phyloP scores from a whole-genome alignment of 92 coral and sea anemone species.

The Siderastrea siderea region DNA sequence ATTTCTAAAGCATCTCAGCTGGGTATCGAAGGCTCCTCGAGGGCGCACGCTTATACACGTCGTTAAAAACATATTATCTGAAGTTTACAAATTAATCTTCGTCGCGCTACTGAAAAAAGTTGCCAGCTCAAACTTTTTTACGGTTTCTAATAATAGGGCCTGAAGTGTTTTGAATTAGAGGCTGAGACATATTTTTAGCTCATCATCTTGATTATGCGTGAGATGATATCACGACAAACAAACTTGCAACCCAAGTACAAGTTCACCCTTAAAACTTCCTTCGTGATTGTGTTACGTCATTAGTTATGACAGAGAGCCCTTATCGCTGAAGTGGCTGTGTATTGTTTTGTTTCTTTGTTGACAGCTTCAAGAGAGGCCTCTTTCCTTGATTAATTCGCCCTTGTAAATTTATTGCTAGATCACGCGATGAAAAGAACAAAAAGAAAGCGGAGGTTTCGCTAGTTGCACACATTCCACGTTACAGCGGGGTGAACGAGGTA shows the following conservation, averaged over 20 bases:
- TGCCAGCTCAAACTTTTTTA: not conserved
- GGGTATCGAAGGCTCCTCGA: not conserved
- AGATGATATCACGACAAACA: not conserved
- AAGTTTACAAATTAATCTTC: not conserved
- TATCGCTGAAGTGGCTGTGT: not conserved
- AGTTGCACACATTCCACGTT: conserved; percentile 14
- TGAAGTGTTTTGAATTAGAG: not conserved
- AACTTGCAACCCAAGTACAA: not conserved
- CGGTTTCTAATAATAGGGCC: not conserved
- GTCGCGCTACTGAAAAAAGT: not conserved
- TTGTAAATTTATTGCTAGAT: not conserved
- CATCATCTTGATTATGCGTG: not conserved
- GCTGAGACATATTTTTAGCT: not conserved
- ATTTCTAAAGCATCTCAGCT: conserved; percentile 1
- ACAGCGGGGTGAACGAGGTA: not conserved
- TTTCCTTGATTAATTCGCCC: conserved; percentile 6
- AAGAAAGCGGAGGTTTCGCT: conserved; percentile 14
- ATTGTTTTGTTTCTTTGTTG: conserved; percentile 10
- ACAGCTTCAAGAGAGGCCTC: conserved; percentile 17
- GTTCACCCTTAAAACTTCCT: not conserved
- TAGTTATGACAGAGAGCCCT: not conserved
- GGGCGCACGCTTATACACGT: not conserved
- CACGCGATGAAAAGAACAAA: conserved; percentile 27
- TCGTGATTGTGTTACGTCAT: conserved; percentile 7
- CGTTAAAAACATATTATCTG: not conserved